Evolutionary conservation across 2,888 invertebrate species (phyloP).

Genomic region (Archips crataeganus): DNA sequence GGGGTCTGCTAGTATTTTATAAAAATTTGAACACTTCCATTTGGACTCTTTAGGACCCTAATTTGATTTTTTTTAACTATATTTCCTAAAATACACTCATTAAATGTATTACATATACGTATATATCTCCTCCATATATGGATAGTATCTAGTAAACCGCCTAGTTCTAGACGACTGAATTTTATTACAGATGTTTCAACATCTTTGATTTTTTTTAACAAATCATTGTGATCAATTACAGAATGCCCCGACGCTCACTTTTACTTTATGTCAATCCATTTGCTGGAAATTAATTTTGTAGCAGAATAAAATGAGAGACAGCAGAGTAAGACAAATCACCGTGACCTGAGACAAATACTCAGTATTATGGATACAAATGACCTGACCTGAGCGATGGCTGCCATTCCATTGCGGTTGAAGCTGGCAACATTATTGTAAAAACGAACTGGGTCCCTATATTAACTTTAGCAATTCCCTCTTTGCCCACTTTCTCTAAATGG

Average conservation of each 20-base stretch:
- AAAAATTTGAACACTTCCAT: no score
- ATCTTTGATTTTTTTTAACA: no score
- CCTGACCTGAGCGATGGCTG: constrained; percentile 30
- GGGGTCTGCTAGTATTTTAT: no score
- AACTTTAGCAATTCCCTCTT: not conserved
- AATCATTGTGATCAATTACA: not conserved
- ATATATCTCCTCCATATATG: no score
- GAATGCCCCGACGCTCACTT: not conserved
- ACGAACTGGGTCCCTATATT: not conserved
- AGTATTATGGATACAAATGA: constrained; percentile 38
- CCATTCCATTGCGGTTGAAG: constrained; percentile 1
- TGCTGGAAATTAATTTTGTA: constrained; percentile 6
- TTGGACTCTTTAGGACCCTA: no score
- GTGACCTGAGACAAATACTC: constrained; percentile 35
- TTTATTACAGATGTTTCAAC: no score
- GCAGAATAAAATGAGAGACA: constrained; percentile 21
- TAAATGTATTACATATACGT: no score
- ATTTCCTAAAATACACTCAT: no score
- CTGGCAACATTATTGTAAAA: not conserved
- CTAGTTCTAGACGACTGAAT: not conserved
- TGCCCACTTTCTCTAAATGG: not conserved
- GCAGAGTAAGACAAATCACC: constrained; percentile 32
- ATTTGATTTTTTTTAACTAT: no score
- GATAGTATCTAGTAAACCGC: not conserved
- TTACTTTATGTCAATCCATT: constrained; percentile 16